Conservation (phyloP, 2,797 vertebrate species). For the Spondyliosoma cantharus region DNA sequence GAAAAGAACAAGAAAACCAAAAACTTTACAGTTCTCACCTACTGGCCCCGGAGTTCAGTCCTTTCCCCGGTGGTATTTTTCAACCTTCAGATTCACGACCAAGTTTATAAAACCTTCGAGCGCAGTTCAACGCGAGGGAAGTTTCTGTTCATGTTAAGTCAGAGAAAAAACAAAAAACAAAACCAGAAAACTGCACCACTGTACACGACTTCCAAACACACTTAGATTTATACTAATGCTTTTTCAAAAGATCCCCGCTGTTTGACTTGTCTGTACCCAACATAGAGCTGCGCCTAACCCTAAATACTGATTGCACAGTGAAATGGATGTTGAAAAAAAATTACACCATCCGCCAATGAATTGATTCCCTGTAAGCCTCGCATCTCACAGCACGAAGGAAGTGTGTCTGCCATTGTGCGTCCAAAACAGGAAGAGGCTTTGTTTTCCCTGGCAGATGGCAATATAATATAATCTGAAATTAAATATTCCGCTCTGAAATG, state of each 20-base stretch:
- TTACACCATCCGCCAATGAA: too few relatives aligned
- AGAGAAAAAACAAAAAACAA: too few relatives aligned
- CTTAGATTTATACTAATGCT: not conserved
- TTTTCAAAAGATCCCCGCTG: not conserved
- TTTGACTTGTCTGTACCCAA: not conserved
- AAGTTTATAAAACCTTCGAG: constrained; percentile 47
- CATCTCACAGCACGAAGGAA: too few relatives aligned
- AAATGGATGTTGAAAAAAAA: too few relatives aligned
- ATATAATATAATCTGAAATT: too few relatives aligned
- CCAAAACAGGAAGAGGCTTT: too few relatives aligned
- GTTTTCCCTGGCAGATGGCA: too few relatives aligned
- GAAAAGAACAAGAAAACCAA: constrained; percentile 14
- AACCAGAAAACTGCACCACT: constrained; percentile 3
- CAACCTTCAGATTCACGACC: constrained; percentile 34
- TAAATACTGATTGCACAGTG: too few relatives aligned
- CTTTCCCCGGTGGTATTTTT: constrained; percentile 34
- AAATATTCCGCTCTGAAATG: too few relatives aligned
- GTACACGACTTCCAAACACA: constrained; percentile 2
- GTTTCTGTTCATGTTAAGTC: constrained; percentile 25
- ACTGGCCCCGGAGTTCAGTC: constrained; percentile 34
- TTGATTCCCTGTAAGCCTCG: too few relatives aligned
- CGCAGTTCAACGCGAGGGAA: constrained; percentile 31
- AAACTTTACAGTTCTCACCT: constrained; percentile 24
- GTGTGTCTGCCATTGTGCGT: too few relatives aligned
- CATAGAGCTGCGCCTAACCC: too few relatives aligned